A percentile compares a stretch with the other conserved stretches of the same genome.
Evolutionary conservation across 2,113 vertebrate species (phyloP).

Genomic region (Merops nubicus): DNA sequence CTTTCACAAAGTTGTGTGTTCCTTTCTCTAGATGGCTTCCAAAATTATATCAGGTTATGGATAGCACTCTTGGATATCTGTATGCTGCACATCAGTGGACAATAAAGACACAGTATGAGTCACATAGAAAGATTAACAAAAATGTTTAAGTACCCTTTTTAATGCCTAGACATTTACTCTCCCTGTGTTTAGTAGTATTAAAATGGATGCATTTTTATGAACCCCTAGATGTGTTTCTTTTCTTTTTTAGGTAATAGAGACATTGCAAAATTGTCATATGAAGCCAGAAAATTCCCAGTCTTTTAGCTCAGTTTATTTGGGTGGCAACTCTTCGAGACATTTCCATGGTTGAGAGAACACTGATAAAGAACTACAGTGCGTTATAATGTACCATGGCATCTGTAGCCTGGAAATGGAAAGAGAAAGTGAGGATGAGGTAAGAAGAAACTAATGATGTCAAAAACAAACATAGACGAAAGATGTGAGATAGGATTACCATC

Average conservation of each 20-base stretch:
- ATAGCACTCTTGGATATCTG: background rate
- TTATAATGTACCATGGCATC: background rate
- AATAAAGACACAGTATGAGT: background rate
- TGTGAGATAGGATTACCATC: background rate
- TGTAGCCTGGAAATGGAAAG: background rate
- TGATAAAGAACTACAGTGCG: background rate
- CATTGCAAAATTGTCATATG: background rate
- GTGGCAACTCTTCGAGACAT: background rate
- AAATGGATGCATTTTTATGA: background rate
- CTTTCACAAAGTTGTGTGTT: background rate
- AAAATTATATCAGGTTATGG: background rate
- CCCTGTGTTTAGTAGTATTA: background rate
- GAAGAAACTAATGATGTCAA: background rate
- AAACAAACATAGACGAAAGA: background rate
- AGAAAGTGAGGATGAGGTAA: background rate
- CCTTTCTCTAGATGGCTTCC: background rate
- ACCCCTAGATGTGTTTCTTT: background rate
- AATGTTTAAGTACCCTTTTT: background rate
- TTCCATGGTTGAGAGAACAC: background rate
- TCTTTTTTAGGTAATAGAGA: background rate
- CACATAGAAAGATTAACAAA: background rate
- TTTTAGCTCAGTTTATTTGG: background rate
- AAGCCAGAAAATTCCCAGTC: background rate
- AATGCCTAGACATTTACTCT: background rate
- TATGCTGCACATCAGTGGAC: background rate